Conservation (phyloP, 2,888 invertebrate genomes). For the Encarsia formosa region DNA sequence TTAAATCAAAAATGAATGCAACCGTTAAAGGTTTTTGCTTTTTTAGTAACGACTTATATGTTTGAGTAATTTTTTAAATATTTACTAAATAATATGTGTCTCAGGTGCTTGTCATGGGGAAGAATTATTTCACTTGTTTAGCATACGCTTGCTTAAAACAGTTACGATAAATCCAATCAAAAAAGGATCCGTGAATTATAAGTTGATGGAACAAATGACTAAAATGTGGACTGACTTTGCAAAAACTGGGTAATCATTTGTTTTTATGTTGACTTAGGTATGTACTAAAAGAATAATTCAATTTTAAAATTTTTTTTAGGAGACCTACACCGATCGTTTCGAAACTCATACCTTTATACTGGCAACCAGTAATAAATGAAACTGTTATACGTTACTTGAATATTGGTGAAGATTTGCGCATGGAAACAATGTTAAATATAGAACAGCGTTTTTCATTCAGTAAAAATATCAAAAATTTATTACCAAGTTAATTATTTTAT, state of each 20-base stretch:
- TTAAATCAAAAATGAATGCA: slow-evolving; percentile 30
- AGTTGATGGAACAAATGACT: slow-evolving; percentile 36
- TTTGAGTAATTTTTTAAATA: too few relatives aligned
- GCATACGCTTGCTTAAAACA: slow-evolving; percentile 25
- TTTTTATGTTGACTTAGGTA: not conserved
- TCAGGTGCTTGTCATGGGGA: slow-evolving; percentile 36
- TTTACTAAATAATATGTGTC: too few relatives aligned
- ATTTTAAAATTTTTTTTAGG: slow-evolving; percentile 25
- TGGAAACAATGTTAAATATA: slow-evolving; percentile 28
- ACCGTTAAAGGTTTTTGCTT: slow-evolving; percentile 3
- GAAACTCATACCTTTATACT: slow-evolving; percentile 30
- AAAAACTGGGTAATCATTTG: slow-evolving; percentile 40
- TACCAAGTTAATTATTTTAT: too few relatives aligned
- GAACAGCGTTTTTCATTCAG: slow-evolving; percentile 15
- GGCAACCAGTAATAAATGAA: slow-evolving; percentile 35
- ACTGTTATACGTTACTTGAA: slow-evolving; percentile 33
- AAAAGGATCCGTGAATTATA: slow-evolving; percentile 26
- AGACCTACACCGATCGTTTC: slow-evolving; percentile 39
- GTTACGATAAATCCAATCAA: slow-evolving; percentile 24
- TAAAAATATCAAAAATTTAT: not conserved
- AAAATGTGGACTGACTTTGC: slow-evolving; percentile 48
- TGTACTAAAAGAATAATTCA: not conserved
- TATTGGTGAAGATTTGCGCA: slow-evolving; percentile 34
- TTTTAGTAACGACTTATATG: not conserved
- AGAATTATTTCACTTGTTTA: slow-evolving; percentile 39